Conservation (phyloP, 2,113 vertebrate genomes). For the Zosterops japonicus region DNA sequence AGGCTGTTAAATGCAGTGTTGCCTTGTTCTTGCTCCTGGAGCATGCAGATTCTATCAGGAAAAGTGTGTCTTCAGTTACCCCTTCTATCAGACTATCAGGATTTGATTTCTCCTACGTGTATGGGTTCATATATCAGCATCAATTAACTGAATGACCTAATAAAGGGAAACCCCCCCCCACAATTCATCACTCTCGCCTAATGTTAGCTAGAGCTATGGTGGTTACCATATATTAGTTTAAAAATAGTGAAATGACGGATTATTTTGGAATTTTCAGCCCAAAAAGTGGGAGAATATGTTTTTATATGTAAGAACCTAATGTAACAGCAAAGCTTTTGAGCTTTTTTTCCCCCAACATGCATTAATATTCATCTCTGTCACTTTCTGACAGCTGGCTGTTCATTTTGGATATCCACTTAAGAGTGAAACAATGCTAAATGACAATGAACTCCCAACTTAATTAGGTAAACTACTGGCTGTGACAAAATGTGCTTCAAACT, state of each 20-base stretch:
- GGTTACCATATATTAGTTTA: not conserved
- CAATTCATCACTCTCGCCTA: not conserved
- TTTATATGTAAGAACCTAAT: not conserved
- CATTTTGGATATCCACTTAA: not conserved
- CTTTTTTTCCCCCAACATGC: fast-evolving
- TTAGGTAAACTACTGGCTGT: not conserved
- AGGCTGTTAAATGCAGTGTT: not conserved
- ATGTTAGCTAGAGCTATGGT: not conserved
- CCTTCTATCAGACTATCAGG: conserved; percentile 32
- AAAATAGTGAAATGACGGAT: not conserved
- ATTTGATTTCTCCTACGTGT: not conserved
- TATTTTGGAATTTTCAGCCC: not conserved
- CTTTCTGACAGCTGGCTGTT: not conserved
- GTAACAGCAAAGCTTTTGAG: not conserved
- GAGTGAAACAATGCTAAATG: not conserved
- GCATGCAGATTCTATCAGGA: not conserved
- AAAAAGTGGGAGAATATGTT: not conserved
- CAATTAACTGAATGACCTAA: not conserved
- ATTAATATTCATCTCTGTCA: not conserved
- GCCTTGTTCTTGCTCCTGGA: not conserved
- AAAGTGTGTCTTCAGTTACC: conserved; percentile 39
- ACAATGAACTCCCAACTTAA: not conserved
- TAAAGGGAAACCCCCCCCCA: not conserved
- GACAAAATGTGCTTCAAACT: not conserved
- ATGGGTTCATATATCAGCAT: not conserved